Base-by-base conservation (phyloP, 37 sponge, comb jelly and placozoan species). In the Corticium candelabrum region DNA sequence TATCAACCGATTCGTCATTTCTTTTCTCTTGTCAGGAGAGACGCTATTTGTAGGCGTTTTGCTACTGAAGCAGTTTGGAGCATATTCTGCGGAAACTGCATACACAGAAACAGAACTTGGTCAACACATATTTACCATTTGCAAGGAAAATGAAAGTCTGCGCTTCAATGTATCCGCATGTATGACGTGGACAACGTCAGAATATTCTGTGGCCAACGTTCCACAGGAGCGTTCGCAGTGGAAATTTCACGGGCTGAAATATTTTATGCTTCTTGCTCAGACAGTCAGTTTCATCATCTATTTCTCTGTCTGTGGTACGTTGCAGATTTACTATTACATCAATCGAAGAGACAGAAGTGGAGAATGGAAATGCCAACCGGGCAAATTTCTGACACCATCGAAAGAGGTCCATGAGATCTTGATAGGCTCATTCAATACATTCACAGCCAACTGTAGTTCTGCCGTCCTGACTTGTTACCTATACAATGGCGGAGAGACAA, bases 301-400 rank as follows among this genome's bases (percentile, higher is more conserved):
- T 50, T 50, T 50, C 62, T 50, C 62, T 21, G 62, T 84, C 29
- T 84, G 85, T 36, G 85, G 81, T 0, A 35, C 39, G 62, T 38
- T 84, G 0, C 75, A 84, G 68, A 3, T 71, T 40, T 80, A 84
- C 35, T 84, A 38, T 75, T 84, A 84, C 81, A 39, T 31, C 31
- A 32, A 40, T 37, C 75, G 50, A 37, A 34, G 85, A 34, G 41
- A 41, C 32, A 30, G 50, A 11, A 69, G 80, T 3, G 68, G 72
- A 5, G 35, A 40, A 37, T 84, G 85, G 85, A 84, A 84, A 37
- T 84, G 85, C 67, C 85, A 84, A 62, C 81, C 85, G 72, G 62
- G 75, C 68, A 36, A 67, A 38, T 84, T 84, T 68, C 68, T 84
- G 34, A 84, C 85, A 0, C 80, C 68, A 3, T 74, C 74, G 33